A percentile compares a stretch with the other conserved stretches of the same genome.
phyloP scores from a whole-genome alignment of 2,797 vertebrate genomes.

The Aselliscus stoliczkanus region DNA sequence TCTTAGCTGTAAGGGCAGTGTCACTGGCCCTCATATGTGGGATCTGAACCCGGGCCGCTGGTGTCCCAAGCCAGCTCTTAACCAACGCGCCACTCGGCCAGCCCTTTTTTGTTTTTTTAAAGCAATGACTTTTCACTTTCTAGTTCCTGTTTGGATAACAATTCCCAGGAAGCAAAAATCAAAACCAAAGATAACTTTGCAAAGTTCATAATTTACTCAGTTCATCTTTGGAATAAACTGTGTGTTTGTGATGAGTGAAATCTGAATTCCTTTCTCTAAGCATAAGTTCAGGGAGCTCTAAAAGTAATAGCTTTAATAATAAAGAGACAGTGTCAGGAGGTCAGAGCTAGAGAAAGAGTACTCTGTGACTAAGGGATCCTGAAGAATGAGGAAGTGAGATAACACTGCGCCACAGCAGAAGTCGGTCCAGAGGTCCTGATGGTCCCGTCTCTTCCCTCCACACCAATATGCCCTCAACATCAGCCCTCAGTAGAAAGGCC shows the following conservation, averaged over 20 bases:
- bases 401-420: neutral
- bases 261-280: conserved; percentile 23
- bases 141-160: neutral
- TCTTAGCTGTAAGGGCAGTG: too few relatives aligned
- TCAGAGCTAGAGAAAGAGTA: neutral
- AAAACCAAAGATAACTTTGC: conserved; percentile 39
- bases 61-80: too few relatives aligned
- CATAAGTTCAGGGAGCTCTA: neutral
- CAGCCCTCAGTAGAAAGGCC: neutral
- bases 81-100: too few relatives aligned
- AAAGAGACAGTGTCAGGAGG: neutral
- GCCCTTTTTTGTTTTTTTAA: neutral
- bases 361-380: neutral
- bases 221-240: neutral
- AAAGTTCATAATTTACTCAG: neutral
- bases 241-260: neutral
- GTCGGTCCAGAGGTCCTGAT: neutral
- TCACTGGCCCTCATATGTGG: too few relatives aligned
- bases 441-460: neutral
- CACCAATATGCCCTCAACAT: neutral
- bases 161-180: conserved; percentile 22
- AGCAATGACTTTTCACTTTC: neutral
- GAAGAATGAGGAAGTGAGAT: neutral
- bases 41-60: too few relatives aligned
- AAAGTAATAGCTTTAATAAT: neutral